Evolutionary conservation across 2,113 vertebrate genomes (phyloP), one percentile per base, ranked within the genome.

Genomic region (Fregetta grallaria): DNA sequence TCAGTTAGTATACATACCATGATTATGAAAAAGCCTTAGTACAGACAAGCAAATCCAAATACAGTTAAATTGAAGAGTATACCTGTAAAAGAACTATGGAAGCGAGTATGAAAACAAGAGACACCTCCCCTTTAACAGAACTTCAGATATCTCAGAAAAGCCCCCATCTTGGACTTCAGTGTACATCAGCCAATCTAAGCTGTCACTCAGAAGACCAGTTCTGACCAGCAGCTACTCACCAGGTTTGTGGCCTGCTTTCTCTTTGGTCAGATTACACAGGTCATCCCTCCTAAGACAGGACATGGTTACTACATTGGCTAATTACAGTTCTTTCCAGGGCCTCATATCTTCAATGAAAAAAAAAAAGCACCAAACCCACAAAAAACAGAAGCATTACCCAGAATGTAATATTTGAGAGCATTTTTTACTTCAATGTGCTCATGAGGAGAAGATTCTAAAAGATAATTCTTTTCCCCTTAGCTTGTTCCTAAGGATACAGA

Each of bases 1-100:
- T 3, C 4, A 4, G 11, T 15, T 29, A 16, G 7, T 3, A 45
- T 11, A 22, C 29, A 22, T 12, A 29, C 4, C 20, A n/a, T 0
- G 7, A 29, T 40, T 58, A 56, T 27, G 32, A 50, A 85, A 92
- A 53, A 42, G 4, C 30, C 23, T 53, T 30, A 44, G 4, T 15
- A 47, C 4, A 55, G 63, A 49, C 27, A 68, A 44, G 10, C 9
- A 49, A 73, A 74, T 36, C 16, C 38, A 88, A 87, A 32, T 30
- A 25, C 5, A 53, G 10, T 45, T 55, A 78, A 6, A 58, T 18
- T 42, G 20, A 58, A 45, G 34, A 84, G 8, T 10, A 30, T 27
- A 10, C 12, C 22, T 66, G 6, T 50, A 62, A 80, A 70, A 74
- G 18, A 30, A 49, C 19, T 42, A 13, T 1, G 4, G 23, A 70